Conservation (phyloP, 2,113 vertebrate genomes). For the Rhineura floridana region DNA sequence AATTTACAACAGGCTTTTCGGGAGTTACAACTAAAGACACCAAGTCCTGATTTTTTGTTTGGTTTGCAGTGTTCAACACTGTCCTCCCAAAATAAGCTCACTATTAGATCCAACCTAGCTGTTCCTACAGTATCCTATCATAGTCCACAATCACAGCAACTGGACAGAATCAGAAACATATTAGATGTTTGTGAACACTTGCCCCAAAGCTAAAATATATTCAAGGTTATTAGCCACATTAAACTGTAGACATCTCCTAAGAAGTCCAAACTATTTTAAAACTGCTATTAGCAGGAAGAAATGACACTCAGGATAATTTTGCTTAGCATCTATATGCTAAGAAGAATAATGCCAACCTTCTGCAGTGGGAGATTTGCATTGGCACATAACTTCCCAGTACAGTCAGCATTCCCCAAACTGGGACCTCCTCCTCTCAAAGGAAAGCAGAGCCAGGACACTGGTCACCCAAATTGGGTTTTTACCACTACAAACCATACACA, state of each 20-base stretch:
- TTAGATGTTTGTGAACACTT: rapidly evolving
- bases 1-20: background rate
- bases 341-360: background rate
- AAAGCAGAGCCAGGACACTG: background rate
- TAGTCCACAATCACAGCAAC: background rate
- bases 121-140: background rate
- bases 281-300: background rate
- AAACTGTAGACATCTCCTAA: too few relatives aligned
- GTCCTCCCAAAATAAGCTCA: too few relatives aligned
- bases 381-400: rapidly evolving
- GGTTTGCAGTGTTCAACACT: too few relatives aligned
- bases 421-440: background rate
- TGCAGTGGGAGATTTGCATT: background rate
- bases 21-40: rapidly evolving
- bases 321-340: background rate
- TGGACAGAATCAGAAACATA: rapidly evolving
- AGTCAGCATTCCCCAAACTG: too few relatives aligned
- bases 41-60: rapidly evolving
- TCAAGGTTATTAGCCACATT: too few relatives aligned
- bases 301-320: rapidly evolving
- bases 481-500: rapidly evolving
- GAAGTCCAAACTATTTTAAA: background rate
- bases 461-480: rapidly evolving
- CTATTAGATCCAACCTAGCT: background rate
- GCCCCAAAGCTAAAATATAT: background rate